Conservation (phyloP, 1,140 invertebrate species). For the Spodoptera frugiperda region DNA sequence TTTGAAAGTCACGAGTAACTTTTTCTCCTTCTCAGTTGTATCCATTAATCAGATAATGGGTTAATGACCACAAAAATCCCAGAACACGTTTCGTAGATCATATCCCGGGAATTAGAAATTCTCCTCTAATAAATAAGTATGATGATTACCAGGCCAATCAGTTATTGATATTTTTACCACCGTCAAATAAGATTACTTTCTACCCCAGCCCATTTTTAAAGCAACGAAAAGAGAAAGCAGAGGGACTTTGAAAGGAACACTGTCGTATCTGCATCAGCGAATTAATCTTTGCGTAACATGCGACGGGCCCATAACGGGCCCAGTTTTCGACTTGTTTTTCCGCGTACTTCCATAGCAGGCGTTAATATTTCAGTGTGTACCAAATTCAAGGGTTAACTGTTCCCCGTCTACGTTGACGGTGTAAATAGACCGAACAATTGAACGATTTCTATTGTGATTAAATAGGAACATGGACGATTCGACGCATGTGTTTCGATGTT, state of each 20-base stretch:
- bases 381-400: slow-evolving; percentile 83
- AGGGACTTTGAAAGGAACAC: not conserved
- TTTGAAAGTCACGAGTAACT: too few relatives aligned
- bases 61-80: too few relatives aligned
- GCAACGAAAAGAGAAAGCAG: too few relatives aligned
- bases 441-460: slow-evolving; percentile 58
- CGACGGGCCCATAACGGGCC: slow-evolving; percentile 81
- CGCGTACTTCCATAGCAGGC: slow-evolving; percentile 77
- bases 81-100: too few relatives aligned
- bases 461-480: slow-evolving; percentile 33
- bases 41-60: too few relatives aligned
- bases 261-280: slow-evolving; percentile 47
- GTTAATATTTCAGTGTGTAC: slow-evolving; percentile 84
- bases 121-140: too few relatives aligned
- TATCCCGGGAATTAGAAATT: too few relatives aligned
- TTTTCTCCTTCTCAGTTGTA: too few relatives aligned
- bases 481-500: not conserved
- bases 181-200: too few relatives aligned
- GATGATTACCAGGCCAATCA: too few relatives aligned
- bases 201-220: too few relatives aligned
- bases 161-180: too few relatives aligned
- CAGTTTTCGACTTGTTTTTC: slow-evolving; percentile 85
- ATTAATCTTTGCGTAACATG: slow-evolving; percentile 76
- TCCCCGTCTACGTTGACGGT: slow-evolving; percentile 51
- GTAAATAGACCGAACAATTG: slow-evolving; percentile 66